Percentiles rank a stretch among this genome's conserved stretches.
Conservation (phyloP, 1,140 invertebrate genomes). For the Tribolium madens region DNA sequence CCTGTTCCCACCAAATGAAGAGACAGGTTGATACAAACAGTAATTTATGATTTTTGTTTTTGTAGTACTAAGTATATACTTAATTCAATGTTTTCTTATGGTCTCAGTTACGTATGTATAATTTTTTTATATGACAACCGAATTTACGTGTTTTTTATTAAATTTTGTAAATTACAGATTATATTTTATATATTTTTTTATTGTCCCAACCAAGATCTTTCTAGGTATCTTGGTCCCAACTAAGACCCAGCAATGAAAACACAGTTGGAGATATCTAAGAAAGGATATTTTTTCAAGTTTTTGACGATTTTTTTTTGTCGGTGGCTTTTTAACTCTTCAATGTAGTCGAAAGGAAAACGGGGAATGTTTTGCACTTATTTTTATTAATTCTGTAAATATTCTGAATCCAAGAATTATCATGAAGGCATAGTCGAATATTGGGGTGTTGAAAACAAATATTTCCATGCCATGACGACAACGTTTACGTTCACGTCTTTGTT, state of each 20-base stretch:
- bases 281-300: background rate
- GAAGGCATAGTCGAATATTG: no score
- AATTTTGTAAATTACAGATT: conserved; percentile 15
- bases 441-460: no score
- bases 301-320: background rate
- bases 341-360: no score
- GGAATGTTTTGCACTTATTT: no score
- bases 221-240: no score
- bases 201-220: background rate
- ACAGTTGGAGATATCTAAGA: background rate
- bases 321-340: background rate
- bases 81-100: conserved; percentile 10
- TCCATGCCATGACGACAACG: no score
- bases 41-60: conserved; percentile 10
- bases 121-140: conserved; percentile 7
- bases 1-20: background rate
- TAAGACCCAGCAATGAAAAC: conserved; percentile 3
- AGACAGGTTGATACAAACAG: background rate
- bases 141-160: conserved; percentile 21
- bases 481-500: no score
- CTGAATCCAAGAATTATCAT: no score
- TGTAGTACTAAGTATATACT: no score
- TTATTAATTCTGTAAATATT: no score
- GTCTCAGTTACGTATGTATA: background rate
- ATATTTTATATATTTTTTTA: conserved; percentile 13